A percentile compares a stretch with the other conserved stretches of the same genome.
These are phyloP conservation scores for Okapia johnstoni DNA, from an alignment of 2,113 vertebrate species.

Conservation along the genomic window DNA sequence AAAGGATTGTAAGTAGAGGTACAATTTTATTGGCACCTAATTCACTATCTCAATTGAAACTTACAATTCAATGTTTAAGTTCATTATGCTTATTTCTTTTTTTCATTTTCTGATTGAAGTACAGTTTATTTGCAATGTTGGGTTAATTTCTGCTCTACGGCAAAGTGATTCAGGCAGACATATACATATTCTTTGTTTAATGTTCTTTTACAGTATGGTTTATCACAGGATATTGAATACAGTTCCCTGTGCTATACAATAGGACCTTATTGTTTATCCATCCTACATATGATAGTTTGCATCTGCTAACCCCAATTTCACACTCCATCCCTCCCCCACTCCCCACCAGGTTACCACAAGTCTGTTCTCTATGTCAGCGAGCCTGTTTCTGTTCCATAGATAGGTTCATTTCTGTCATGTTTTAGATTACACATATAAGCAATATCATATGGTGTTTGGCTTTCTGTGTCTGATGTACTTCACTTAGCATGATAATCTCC, in stretches of 20 bases:
- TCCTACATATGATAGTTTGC: neutral
- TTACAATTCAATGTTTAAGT: slow-evolving; percentile 15
- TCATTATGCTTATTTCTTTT: neutral
- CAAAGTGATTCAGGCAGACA: neutral
- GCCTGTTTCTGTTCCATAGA: neutral
- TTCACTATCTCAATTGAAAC: neutral
- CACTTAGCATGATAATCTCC: neutral
- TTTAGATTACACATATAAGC: neutral
- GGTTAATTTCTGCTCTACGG: neutral
- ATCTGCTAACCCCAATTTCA: neutral
- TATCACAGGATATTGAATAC: neutral
- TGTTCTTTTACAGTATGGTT: neutral
- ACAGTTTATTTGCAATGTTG: neutral
- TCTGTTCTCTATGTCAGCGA: neutral
- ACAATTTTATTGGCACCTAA: neutral
- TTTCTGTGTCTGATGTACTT: neutral
- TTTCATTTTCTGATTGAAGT: neutral
- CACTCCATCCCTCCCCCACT: neutral
- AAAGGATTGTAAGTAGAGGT: neutral
- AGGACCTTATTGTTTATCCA: neutral
- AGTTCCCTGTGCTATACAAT: neutral
- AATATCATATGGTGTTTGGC: neutral
- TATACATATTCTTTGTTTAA: neutral
- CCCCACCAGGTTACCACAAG: neutral
- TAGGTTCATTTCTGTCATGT: neutral